A percentile compares a stretch with the other conserved stretches of the same genome.
Conservation (phyloP, 2,888 invertebrate species). For the Myopa tessellatipennis region DNA sequence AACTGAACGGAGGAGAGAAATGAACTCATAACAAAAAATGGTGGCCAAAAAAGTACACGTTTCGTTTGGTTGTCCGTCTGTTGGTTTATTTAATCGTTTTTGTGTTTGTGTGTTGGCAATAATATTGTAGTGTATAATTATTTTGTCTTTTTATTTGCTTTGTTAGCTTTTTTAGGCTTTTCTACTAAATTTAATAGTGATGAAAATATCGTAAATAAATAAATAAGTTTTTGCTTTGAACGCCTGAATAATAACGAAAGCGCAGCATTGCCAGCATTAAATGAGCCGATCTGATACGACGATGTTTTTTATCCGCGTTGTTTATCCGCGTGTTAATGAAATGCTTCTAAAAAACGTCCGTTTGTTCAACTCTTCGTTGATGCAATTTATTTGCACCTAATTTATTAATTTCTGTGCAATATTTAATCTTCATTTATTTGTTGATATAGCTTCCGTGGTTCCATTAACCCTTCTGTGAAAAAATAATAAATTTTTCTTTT, state of each 20-base stretch:
- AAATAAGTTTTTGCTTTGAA: not conserved
- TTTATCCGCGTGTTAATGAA: constrained; percentile 15
- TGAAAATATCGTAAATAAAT: constrained; percentile 9
- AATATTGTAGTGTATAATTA: constrained; percentile 5
- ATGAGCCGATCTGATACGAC: not conserved
- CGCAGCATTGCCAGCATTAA: constrained; percentile 7
- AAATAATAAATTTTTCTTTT: not conserved
- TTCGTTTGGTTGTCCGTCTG: not conserved
- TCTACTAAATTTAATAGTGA: not conserved
- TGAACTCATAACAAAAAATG: constrained; percentile 4
- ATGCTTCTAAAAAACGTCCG: not conserved
- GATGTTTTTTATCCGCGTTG: not conserved
- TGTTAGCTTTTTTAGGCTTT: not conserved
- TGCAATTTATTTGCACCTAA: not conserved
- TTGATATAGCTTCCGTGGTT: not conserved
- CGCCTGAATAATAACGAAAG: not conserved
- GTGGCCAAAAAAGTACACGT: not conserved
- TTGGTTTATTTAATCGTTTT: not conserved
- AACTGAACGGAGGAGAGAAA: not conserved
- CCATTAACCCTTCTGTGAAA: not conserved
- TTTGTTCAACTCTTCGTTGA: not conserved
- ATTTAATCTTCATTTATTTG: constrained; percentile 5
- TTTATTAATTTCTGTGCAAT: constrained; percentile 6
- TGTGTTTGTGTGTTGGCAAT: not conserved
- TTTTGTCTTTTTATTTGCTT: not conserved